Evolutionary conservation across 2,797 vertebrate genomes (phyloP), one percentile per base, ranked within the genome.

Genomic region (Crenichthys baileyi): DNA sequence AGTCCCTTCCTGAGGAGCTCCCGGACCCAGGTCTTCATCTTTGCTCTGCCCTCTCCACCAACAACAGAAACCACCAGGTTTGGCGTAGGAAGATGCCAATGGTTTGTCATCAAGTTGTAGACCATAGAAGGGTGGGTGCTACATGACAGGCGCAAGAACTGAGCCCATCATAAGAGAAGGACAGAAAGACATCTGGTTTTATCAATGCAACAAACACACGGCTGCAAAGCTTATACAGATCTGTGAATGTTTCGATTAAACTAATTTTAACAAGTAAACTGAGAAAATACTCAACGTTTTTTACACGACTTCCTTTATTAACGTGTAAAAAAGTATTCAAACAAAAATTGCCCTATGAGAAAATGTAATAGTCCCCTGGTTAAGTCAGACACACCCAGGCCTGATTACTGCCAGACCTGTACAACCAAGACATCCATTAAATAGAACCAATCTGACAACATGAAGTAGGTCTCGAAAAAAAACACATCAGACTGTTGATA

Each of bases 31-130:
- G 94, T 93, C 93, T 96, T 97, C 79, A 97, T 92, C 70, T 95
- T 93, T 7, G 73, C 90, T 84, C 82, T 92, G 74, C 85, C 92
- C 78, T 96, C 85, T 73, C 97, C 96, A 0, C 97, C 97, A 76
- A 96, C 93, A 9, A 98, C 95, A 0, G 97, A 98, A 79, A 98
- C 96, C 86, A 98, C 97, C 87, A 98, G 92, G 94, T 98, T 98
- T 13, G 97, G 97, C 0, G 91, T 50, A 0, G 94, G 93, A 61
- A 98, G 94, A 56, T 91, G 92, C 97, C 97, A 98, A 3, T 94
- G 86, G 15, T 53, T 71, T 0, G 95, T 98, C 92, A 98, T 94
- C 72, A 98, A 88, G 58, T 55, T 93, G 90, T 97, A 98, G 31
- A 96, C 92, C 1, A 84, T 88, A 0, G 88, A 87, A 0, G 97